Percentiles rank a stretch among this genome's conserved stretches.
These are phyloP conservation scores for Boulengeromyrus knoepffleri DNA, from an alignment of 2,113 vertebrate species.

Conservation along the genomic window DNA sequence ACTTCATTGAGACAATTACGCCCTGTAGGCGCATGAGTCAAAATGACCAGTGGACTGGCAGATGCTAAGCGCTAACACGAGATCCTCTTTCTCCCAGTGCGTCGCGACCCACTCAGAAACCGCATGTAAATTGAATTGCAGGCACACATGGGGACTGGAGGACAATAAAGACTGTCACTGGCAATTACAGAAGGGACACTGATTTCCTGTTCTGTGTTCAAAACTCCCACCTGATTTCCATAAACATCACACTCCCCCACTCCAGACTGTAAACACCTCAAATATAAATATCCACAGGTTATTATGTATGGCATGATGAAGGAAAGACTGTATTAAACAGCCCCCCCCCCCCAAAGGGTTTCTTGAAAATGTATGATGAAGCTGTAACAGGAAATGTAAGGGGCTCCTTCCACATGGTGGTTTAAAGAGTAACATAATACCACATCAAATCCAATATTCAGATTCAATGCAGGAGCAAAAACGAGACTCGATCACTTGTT, in stretches of 20 bases:
- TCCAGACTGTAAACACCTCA: constrained; percentile 43
- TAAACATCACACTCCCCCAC: background rate
- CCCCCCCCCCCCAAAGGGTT: background rate
- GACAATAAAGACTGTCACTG: constrained; percentile 62
- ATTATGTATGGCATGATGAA: constrained; percentile 20
- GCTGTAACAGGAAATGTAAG: background rate
- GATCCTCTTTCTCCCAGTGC: constrained; percentile 18
- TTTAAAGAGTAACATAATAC: background rate
- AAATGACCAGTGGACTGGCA: constrained; percentile 6
- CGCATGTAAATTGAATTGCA: constrained; percentile 64
- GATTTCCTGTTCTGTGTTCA: constrained; percentile 21
- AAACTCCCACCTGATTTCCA: constrained; percentile 47
- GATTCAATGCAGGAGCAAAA: background rate
- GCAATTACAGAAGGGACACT: constrained; percentile 51
- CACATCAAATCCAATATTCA: background rate
- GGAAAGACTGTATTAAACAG: constrained; percentile 37
- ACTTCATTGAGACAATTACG: background rate
- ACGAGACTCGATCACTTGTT: background rate
- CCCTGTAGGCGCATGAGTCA: constrained; percentile 3
- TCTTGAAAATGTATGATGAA: background rate
- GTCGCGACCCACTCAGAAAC: constrained; percentile 58
- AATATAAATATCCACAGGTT: constrained; percentile 52
- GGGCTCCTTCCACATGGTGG: background rate
- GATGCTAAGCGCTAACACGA: background rate
- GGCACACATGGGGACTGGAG: constrained; percentile 42